Evolutionary conservation across 2,113 vertebrate species (phyloP), one percentile per base, ranked within the genome.

Genomic region (Anguilla japonica): DNA sequence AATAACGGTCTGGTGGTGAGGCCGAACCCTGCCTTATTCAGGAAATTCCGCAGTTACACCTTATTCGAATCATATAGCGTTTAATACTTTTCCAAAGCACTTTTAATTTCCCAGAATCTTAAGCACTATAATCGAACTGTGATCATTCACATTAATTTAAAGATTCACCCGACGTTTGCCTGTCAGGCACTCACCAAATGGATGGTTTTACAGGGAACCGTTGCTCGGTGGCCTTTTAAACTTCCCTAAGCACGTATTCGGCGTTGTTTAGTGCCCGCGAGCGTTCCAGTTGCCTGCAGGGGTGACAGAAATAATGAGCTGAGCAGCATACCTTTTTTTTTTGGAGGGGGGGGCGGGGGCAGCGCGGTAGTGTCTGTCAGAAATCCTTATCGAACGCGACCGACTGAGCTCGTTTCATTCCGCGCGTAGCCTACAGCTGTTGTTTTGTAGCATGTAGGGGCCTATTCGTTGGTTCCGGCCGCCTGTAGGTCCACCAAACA

Each of bases 231-330:
- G 6, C 63, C 63, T 71, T 22, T 71, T 22, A 71, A 71, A 71
- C 4, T 7, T n/a, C 4, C 63, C 20, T 71, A 5, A 71, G 63
- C 22, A 71, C 26, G 20, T 22, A 71, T 4, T 71, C 63, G 20
- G 63, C 63, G 26, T n/a, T 60, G 18, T 60, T 60, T 60, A 57
- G 18, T 87, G 88, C 79, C 75, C 87, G 20, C 75, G 88, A 86
- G 43, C 83, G 88, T 89, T 4, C 89, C 89, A 84, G 80, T 46
- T 83, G 86, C 85, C 89, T 83, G 83, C 80, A 86, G 91, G 86
- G 88, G 92, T 92, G 87, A 85, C 82, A 84, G 92, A 92, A 94
- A 94, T 95, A 95, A 96, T 93, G 94, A 95, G 93, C 89, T 80
- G 84, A 89, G 91, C 93, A 92, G 92, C 93, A 95, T 93, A 93